These are phyloP conservation scores for Xyrauchen texanus DNA, from an alignment of 2,113 vertebrate genomes.

Conservation along the genomic window DNA sequence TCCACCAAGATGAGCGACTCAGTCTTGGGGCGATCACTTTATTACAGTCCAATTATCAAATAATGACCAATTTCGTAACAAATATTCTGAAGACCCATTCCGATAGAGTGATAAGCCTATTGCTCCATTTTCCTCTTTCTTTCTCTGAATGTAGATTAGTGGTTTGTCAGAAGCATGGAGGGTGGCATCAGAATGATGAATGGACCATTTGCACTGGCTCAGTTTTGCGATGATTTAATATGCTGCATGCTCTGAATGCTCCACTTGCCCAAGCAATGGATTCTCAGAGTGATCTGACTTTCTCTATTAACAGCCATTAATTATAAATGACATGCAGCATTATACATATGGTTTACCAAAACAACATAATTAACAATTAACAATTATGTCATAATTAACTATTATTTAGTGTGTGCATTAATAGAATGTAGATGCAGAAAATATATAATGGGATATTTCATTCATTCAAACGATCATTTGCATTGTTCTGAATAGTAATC, in stretches of 20 bases:
- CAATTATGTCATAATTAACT: conserved; percentile 56
- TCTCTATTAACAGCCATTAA: conserved; percentile 70
- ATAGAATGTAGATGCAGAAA: neutral
- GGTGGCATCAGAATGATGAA: conserved; percentile 68
- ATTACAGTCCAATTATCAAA: conserved; percentile 68
- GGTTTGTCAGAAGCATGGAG: conserved; percentile 61
- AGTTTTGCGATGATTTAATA: conserved; percentile 73
- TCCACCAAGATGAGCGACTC: conserved; percentile 60
- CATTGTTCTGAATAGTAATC: neutral
- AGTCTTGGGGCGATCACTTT: conserved; percentile 64
- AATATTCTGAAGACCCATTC: conserved; percentile 53
- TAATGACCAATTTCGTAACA: conserved; percentile 70
- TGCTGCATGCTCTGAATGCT: conserved; percentile 53
- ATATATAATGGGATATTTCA: neutral
- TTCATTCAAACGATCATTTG: neutral
- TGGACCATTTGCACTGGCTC: conserved; percentile 55
- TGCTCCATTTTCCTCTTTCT: neutral
- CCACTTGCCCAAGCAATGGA: conserved; percentile 53
- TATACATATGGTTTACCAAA: conserved; percentile 63
- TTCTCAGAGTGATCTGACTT: conserved; percentile 62
- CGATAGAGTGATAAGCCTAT: conserved; percentile 46
- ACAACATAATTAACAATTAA: conserved; percentile 32
- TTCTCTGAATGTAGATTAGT: conserved; percentile 18
- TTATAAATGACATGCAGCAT: conserved; percentile 60
- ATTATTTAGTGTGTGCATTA: conserved; percentile 54